A percentile compares a stretch with the other conserved stretches of the same genome.
These are phyloP conservation scores for Stomatorhinus walkeri DNA, from an alignment of 2,797 vertebrate species.

Conservation along the genomic window DNA sequence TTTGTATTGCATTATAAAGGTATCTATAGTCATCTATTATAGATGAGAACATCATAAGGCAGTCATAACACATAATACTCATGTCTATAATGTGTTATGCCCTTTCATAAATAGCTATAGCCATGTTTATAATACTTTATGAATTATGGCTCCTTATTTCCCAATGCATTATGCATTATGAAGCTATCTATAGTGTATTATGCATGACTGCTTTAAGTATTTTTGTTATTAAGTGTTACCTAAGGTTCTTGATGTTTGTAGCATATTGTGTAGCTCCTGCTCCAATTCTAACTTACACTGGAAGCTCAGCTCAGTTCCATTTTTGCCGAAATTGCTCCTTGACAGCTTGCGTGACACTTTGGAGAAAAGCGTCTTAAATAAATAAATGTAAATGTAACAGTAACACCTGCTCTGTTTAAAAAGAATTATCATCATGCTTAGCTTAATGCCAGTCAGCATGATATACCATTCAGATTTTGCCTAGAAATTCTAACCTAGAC, in stretches of 20 bases:
- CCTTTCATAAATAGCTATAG: no score
- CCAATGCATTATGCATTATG: no score
- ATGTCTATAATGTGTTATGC: no score
- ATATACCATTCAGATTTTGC: not conserved
- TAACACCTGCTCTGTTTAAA: not conserved
- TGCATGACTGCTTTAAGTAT: no score
- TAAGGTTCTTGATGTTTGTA: not conserved
- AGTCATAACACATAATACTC: no score
- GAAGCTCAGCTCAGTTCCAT: not conserved
- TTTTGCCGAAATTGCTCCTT: not conserved
- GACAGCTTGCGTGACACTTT: not conserved
- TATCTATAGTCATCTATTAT: no score
- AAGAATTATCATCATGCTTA: not conserved
- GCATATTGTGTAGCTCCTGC: not conserved
- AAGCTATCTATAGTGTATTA: no score
- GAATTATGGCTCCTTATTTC: no score
- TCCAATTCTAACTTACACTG: not conserved
- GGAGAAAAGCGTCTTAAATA: not conserved
- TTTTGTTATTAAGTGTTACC: no score
- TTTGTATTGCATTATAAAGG: no score
- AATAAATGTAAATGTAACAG: not conserved
- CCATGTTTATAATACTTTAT: no score
- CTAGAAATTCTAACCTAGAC: not conserved
- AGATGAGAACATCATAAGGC: no score
- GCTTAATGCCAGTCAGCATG: not conserved